These are phyloP conservation scores for Pristiophorus japonicus DNA, from an alignment of 2,113 vertebrate species.

Conservation along the genomic window DNA sequence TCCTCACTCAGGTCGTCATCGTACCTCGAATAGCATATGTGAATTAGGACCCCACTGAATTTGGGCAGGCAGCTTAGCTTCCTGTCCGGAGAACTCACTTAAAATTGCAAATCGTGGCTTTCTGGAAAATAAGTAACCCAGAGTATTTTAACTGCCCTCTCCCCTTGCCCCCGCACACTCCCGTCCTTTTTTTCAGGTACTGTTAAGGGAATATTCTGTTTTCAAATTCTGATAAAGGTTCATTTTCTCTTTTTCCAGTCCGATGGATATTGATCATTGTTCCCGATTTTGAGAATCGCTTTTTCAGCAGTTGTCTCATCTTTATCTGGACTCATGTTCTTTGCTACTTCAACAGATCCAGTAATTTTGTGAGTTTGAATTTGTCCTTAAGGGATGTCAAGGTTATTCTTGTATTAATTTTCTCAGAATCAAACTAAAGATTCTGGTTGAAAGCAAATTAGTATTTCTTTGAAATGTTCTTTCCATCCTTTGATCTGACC, in stretches of 20 bases:
- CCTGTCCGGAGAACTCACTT: not conserved
- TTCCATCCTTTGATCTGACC: not conserved
- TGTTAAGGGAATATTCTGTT: not conserved
- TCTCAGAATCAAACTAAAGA: constrained; percentile 8
- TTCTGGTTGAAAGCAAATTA: constrained; percentile 7
- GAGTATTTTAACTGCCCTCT: no score
- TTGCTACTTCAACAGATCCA: not conserved
- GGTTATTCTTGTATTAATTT: constrained; percentile 28
- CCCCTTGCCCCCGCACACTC: no score
- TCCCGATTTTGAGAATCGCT: not conserved
- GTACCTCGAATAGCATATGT: not conserved
- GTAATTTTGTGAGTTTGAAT: constrained; percentile 22
- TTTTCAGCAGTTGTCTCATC: not conserved
- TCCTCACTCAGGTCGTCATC: not conserved
- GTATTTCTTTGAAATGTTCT: constrained; percentile 26
- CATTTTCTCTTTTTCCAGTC: not conserved
- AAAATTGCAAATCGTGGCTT: not conserved
- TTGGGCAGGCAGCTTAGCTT: not conserved
- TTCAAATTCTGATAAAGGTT: not conserved
- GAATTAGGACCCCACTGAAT: not conserved
- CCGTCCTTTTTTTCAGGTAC: not conserved
- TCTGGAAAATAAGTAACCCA: not conserved
- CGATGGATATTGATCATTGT: not conserved
- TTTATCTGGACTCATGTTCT: not conserved
- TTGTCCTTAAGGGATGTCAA: not conserved